Evolutionary conservation across 2,797 vertebrate genomes (phyloP).

Genomic region (Argentina silus): DNA sequence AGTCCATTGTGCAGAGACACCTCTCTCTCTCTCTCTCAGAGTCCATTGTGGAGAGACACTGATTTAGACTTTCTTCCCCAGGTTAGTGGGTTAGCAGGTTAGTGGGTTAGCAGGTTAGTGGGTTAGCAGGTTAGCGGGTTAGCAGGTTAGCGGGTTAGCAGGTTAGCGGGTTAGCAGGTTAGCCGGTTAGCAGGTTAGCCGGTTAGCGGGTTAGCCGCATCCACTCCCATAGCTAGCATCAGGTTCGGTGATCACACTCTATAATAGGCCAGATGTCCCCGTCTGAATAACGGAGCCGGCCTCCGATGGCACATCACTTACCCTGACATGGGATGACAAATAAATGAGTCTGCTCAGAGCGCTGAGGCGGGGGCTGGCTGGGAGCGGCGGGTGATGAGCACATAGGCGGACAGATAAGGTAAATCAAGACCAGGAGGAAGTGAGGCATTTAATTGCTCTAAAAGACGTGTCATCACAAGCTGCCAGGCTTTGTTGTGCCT

Average conservation of each 20-base stretch:
- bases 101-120: too few relatives aligned
- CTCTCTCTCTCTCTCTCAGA: constrained; percentile 59
- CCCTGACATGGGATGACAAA: constrained; percentile 73
- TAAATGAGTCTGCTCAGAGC: constrained; percentile 63
- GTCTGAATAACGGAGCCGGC: constrained; percentile 65
- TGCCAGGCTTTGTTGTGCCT: constrained; percentile 58
- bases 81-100: too few relatives aligned
- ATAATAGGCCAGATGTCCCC: constrained; percentile 66
- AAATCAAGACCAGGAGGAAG: constrained; percentile 72
- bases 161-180: too few relatives aligned
- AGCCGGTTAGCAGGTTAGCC: too few relatives aligned
- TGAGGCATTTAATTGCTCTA: constrained; percentile 74
- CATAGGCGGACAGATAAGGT: constrained; percentile 65
- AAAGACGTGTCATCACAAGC: constrained; percentile 68
- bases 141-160: too few relatives aligned
- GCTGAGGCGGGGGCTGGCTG: constrained; percentile 49
- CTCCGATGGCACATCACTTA: constrained; percentile 62
- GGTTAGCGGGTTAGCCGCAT: constrained; percentile 57
- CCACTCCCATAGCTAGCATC: constrained; percentile 58
- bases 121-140: too few relatives aligned
- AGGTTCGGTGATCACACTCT: constrained; percentile 55
- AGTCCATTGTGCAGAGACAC: constrained; percentile 53
- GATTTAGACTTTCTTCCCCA: too few relatives aligned
- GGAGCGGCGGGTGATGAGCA: constrained; percentile 59
- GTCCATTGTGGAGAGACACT: constrained; percentile 50